Conservation (phyloP, 2,888 invertebrate genomes). For the Ophion obscuratus region DNA sequence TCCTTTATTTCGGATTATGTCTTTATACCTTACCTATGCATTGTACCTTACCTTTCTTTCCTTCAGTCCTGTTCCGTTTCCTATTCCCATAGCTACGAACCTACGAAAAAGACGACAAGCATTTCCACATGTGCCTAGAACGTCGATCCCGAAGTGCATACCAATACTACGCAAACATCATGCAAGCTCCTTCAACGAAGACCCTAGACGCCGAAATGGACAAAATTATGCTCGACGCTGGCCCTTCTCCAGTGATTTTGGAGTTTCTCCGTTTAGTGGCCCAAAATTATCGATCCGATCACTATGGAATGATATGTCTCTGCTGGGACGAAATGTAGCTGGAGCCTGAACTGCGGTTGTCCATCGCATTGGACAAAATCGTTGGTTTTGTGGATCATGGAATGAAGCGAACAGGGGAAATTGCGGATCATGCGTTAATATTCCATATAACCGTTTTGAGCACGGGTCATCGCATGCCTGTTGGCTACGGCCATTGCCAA, state of each 20-base stretch:
- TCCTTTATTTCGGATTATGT: too few species aligned
- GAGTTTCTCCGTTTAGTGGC: background rate
- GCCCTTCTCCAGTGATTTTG: background rate
- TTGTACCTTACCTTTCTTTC: too few species aligned
- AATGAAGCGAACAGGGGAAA: too few species aligned
- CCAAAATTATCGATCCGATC: background rate
- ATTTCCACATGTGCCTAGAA: background rate
- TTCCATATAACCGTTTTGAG: too few species aligned
- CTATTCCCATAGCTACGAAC: too few species aligned
- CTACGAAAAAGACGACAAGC: too few species aligned
- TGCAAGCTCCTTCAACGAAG: background rate
- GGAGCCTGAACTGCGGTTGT: background rate
- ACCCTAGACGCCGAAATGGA: background rate
- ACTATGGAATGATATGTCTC: background rate
- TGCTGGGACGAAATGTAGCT: background rate
- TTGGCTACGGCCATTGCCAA: conserved; percentile 1
- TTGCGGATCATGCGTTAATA: too few species aligned
- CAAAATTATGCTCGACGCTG: background rate
- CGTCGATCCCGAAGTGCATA: background rate
- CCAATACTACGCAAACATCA: background rate
- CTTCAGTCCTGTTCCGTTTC: too few species aligned
- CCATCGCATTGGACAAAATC: background rate
- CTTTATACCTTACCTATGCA: too few species aligned
- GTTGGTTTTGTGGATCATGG: background rate
- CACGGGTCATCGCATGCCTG: background rate